Evolutionary conservation across 2,888 invertebrate genomes (phyloP).

Genomic region (Bugulina stolonifera): DNA sequence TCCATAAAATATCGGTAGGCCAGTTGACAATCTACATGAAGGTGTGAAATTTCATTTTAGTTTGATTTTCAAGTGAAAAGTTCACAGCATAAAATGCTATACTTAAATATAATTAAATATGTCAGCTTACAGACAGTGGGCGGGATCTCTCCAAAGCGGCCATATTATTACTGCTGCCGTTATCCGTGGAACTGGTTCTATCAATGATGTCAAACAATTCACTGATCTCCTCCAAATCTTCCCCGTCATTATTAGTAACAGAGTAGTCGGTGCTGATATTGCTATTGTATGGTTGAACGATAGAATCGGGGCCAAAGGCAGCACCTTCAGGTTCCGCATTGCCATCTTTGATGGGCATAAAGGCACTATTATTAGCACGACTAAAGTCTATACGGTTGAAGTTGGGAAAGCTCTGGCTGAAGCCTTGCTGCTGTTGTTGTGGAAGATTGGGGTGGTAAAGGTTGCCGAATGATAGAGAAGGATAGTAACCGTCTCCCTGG

Average conservation of each 20-base stretch:
- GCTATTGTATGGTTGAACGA: not conserved
- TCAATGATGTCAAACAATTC: slow-evolving; percentile 4
- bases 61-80: no score
- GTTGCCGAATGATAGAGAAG: not conserved
- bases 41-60: no score
- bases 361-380: not conserved
- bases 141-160: not conserved
- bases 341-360: slow-evolving; percentile 19
- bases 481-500: not conserved
- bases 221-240: slow-evolving; percentile 15
- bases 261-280: not conserved
- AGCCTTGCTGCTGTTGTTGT: not conserved
- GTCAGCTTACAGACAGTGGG: not conserved
- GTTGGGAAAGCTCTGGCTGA: not conserved
- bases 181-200: not conserved
- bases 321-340: not conserved
- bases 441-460: no score
- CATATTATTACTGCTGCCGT: not conserved
- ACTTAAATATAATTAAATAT: no score
- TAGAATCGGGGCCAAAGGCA: not conserved
- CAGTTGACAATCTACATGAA: no score
- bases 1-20: no score
- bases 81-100: no score
- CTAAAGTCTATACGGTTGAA: not conserved
- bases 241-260: not conserved